Evolutionary conservation across 2,797 vertebrate genomes (phyloP).

Genomic region (Cossypha caffra): DNA sequence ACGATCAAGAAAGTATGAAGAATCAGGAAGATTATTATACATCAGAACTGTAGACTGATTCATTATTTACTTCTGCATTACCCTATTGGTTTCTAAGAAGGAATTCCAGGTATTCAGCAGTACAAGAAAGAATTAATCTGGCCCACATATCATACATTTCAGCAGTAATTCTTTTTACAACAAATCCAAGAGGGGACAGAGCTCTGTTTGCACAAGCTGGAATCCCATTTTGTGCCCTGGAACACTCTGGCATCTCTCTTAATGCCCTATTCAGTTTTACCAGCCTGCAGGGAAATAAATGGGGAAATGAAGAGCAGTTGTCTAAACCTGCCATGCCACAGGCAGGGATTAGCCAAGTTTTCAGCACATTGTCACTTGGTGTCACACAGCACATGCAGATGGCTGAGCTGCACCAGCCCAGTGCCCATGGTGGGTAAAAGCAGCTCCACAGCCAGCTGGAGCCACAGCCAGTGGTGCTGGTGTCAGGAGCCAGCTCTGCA

Average conservation of each 20-base stretch:
- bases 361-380: rapidly evolving
- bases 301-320: not conserved
- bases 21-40: not conserved
- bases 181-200: not conserved
- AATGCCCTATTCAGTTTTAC: not conserved
- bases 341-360: not conserved
- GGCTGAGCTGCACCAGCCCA: not conserved
- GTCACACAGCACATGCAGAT: not conserved
- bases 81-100: not conserved
- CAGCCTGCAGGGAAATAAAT: not conserved
- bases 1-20: not conserved
- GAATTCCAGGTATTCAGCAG: not conserved
- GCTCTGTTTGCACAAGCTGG: not conserved
- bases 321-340: not conserved
- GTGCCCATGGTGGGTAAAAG: rapidly evolving
- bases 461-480: not conserved
- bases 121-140: not conserved
- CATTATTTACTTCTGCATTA: not conserved
- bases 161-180: not conserved
- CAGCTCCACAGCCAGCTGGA: not conserved
- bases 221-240: not conserved
- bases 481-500: not conserved
- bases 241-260: not conserved
- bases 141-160: not conserved
- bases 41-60: not conserved